Base-by-base conservation (phyloP, 2,888 invertebrate species). In the Belgica antarctica region DNA sequence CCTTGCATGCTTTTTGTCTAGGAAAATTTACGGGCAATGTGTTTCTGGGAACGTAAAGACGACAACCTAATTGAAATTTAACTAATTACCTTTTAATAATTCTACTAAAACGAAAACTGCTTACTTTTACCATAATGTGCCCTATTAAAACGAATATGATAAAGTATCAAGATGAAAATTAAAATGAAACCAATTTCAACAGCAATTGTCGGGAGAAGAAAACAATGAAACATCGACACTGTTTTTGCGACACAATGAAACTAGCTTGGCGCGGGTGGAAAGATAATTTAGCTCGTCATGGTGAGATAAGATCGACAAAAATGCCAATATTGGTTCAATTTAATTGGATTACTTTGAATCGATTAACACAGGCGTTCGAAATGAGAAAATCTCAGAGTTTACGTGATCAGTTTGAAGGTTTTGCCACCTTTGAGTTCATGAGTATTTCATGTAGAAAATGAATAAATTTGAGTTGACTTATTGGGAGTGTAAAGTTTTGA, bases 121-220 rank as follows among this genome's bases (percentile, higher is more conserved):
- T 66, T 68, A 68, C 68, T 70, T 70, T 70, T 70, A 70, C 70
- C 70, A 70, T 41, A 70, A 70, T 61, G 70, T 70, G 70, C 70
- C 70, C 70, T 70, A 70, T 34, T 34, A 62, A 34, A 12, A 31
- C 31, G 47, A 68, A 15, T 47, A 65, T 68, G 52, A 68, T 27
- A 59, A 25, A 59, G 4, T 59, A 12, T 59, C 25, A 59, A 27
- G 27, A 27, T 19, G 52, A 68, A 57, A 19, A 3, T 2, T n/a
- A n/a, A n/a, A n/a, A n/a, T 12, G 41, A 34, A 34, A 34, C 7
- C 12, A 34, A 34, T 34, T 34, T 12, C 34, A 34, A 34, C 34
- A 12, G n/a, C n/a, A n/a, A n/a, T n/a, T n/a, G n/a, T n/a, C n/a
- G n/a, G n/a, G n/a, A n/a, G n/a, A n/a, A n/a, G n/a, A n/a, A n/a